Evolutionary conservation across 64 coral and sea anemone species (phyloP).

Genomic region (Porites lutea): DNA sequence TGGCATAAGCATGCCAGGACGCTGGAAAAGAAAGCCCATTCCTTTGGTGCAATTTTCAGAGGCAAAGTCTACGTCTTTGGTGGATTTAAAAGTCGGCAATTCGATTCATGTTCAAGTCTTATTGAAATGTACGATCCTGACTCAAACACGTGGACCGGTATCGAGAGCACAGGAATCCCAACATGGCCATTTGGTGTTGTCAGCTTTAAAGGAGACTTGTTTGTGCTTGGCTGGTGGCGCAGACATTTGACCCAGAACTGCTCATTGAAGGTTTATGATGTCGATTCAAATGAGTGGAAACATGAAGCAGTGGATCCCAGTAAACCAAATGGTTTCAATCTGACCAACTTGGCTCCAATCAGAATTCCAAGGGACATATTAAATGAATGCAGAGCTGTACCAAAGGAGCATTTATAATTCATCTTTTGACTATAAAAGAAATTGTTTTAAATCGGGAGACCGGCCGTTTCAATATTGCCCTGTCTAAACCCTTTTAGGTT

Average conservation of each 20-base stretch:
- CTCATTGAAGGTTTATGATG: constrained; percentile 49
- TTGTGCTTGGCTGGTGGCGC: constrained; percentile 49
- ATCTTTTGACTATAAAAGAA: too few species aligned
- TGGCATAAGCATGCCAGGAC: constrained; percentile 14
- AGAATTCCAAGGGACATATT: too few species aligned
- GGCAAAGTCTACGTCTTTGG: constrained; percentile 4
- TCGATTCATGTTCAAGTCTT: background rate
- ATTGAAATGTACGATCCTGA: background rate
- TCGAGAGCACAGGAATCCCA: background rate
- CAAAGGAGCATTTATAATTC: too few species aligned
- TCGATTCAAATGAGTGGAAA: constrained; percentile 3
- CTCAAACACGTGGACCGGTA: background rate
- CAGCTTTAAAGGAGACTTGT: constrained; percentile 26
- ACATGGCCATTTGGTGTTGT: background rate
- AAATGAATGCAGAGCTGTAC: too few species aligned
- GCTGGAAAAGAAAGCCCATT: background rate
- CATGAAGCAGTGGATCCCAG: too few species aligned
- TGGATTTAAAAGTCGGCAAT: background rate
- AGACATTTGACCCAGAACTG: background rate
- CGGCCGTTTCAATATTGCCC: too few species aligned
- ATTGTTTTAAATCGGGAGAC: too few species aligned
- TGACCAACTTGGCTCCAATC: too few species aligned
- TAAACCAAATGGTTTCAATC: too few species aligned
- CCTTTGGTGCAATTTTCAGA: background rate
- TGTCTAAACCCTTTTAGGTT: too few species aligned